A percentile compares a stretch with the other conserved stretches of the same genome.
Conservation (phyloP, 2,888 invertebrate species). For the Plutella xylostella region DNA sequence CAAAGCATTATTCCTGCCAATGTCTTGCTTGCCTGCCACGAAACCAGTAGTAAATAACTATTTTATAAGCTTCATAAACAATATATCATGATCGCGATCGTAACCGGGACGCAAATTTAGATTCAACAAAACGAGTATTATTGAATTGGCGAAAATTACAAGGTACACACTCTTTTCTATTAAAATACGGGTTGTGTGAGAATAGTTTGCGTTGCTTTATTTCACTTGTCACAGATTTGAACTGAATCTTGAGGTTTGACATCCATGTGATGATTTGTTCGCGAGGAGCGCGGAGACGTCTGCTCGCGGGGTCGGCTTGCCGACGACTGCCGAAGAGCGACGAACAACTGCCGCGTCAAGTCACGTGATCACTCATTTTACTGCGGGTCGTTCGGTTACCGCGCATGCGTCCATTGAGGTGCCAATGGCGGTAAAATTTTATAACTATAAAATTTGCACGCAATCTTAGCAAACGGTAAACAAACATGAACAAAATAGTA, state of each 20-base stretch:
- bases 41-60: slow-evolving; percentile 1
- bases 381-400: slow-evolving; percentile 63
- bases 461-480: not conserved
- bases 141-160: slow-evolving; percentile 28
- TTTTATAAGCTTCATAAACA: slow-evolving; percentile 26
- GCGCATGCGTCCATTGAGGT: slow-evolving; percentile 50
- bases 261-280: slow-evolving; percentile 42
- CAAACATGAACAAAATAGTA: not conserved
- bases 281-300: slow-evolving; percentile 35
- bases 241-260: slow-evolving; percentile 56
- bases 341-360: slow-evolving; percentile 68
- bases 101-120: slow-evolving; percentile 43
- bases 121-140: slow-evolving; percentile 39
- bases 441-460: slow-evolving; percentile 1
- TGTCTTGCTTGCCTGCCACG: not conserved
- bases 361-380: slow-evolving; percentile 71
- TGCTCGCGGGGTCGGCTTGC: slow-evolving; percentile 36
- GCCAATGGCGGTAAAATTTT: slow-evolving; percentile 23
- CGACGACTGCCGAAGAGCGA: slow-evolving; percentile 61
- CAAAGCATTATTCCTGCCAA: not conserved
- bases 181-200: slow-evolving; percentile 26
- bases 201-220: slow-evolving; percentile 38
- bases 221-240: slow-evolving; percentile 51
- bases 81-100: slow-evolving; percentile 40
- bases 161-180: slow-evolving; percentile 28